Percentiles rank a stretch among this genome's conserved stretches.
Evolutionary conservation across 2,113 vertebrate genomes (phyloP).

Genomic region (Hippolais icterina): DNA sequence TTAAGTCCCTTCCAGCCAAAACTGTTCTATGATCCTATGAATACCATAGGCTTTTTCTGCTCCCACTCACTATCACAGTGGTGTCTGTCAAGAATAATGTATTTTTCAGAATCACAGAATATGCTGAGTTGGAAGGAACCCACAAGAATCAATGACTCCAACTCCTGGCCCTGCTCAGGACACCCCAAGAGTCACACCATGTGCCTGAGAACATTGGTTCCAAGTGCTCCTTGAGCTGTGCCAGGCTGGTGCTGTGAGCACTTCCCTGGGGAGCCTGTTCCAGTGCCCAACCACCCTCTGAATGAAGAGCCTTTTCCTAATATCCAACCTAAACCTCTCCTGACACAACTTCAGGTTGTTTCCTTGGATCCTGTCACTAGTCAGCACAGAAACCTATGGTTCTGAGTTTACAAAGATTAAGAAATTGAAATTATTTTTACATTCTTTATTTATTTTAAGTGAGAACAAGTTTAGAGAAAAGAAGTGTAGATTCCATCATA

Average conservation of each 20-base stretch:
- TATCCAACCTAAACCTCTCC: not conserved
- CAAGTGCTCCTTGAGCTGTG: not conserved
- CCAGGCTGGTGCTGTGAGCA: not conserved
- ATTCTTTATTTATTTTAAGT: not conserved
- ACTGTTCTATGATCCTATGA: not conserved
- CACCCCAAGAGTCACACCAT: not conserved
- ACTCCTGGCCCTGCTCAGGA: not conserved
- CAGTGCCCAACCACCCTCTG: not conserved
- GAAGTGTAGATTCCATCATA: not conserved
- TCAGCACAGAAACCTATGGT: not conserved
- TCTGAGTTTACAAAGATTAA: not conserved
- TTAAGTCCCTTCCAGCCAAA: not conserved
- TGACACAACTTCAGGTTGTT: not conserved
- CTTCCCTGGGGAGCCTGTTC: not conserved
- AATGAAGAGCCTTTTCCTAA: not conserved
- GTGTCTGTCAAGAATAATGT: not conserved
- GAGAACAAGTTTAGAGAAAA: not conserved
- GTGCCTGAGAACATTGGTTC: not conserved
- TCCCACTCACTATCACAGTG: not conserved
- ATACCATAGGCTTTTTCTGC: not conserved
- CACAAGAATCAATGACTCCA: not conserved
- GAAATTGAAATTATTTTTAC: not conserved
- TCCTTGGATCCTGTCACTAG: not conserved
- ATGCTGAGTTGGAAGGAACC: not conserved
- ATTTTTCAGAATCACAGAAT: not conserved